A percentile compares a stretch with the other conserved stretches of the same genome.
Evolutionary conservation across 2,888 invertebrate species (phyloP).

Genomic region (Caenorhabditis uteleia): DNA sequence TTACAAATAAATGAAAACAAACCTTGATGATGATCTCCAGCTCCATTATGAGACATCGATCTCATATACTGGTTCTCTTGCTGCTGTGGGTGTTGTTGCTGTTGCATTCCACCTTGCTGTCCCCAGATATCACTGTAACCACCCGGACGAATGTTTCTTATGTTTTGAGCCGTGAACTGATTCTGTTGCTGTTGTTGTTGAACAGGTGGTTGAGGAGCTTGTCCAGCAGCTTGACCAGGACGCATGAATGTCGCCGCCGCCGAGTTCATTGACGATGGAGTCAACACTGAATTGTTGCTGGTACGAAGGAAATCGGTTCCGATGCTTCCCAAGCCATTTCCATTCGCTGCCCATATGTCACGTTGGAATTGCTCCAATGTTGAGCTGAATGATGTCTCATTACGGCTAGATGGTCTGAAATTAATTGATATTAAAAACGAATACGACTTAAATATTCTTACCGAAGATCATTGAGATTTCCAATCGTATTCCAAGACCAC

Average conservation of each 20-base stretch:
- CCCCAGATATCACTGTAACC: not conserved
- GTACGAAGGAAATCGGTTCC: slow-evolving; percentile 21
- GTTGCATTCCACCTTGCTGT: no score
- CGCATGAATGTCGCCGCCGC: not conserved
- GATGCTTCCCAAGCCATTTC: slow-evolving; percentile 11
- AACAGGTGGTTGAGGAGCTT: slow-evolving; percentile 1
- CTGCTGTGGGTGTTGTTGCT: slow-evolving; percentile 24
- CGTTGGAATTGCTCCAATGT: slow-evolving; percentile 22
- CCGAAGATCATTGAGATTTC: slow-evolving; percentile 24
- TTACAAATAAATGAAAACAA: not conserved
- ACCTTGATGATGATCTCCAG: slow-evolving; percentile 1
- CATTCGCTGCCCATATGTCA: slow-evolving; percentile 33
- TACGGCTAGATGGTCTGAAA: slow-evolving; percentile 8
- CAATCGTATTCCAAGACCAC: slow-evolving; percentile 41
- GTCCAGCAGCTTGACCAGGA: slow-evolving; percentile 5
- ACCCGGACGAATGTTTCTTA: not conserved
- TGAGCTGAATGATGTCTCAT: slow-evolving; percentile 8
- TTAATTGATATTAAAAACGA: not conserved
- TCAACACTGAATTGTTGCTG: not conserved
- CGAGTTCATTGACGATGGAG: slow-evolving; percentile 3
- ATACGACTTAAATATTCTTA: not conserved
- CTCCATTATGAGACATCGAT: not conserved
- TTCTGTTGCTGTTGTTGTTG: slow-evolving; percentile 5
- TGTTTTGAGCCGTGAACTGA: not conserved
- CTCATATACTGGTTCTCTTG: slow-evolving; percentile 14